Evolutionary conservation across 2,888 invertebrate genomes (phyloP), one percentile per base, ranked within the genome.

Genomic region (Junonia oenone): DNA sequence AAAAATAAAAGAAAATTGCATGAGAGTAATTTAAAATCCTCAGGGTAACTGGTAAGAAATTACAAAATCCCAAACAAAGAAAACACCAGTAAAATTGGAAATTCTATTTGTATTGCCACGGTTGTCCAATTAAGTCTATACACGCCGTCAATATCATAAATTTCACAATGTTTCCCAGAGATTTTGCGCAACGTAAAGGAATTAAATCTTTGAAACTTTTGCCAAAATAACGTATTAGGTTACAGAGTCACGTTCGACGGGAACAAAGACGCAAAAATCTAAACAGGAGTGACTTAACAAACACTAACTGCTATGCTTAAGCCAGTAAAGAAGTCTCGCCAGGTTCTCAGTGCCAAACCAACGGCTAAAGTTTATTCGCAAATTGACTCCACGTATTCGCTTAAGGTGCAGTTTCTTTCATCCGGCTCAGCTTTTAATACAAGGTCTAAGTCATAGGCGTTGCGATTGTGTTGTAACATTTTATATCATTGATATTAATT

Each of bases 321-420:
- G 70, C 73, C 70, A 68, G 74, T 70, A 76, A 76, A 76, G 68
- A 66, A 66, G 68, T 72, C 72, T 69, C 60, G 59, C 59, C 60
- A 63, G 68, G 62, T 67, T 61, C 63, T 60, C 64, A 63, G 64
- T 63, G 68, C 68, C 79, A 75, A 72, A 76, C 79, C 80, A 82
- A 86, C 83, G 78, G 76, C 72, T 68, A 73, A 86, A 88, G 74
- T 88, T 89, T 85, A 81, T 84, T 89, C 84, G 78, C 87, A 89
- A 90, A 90, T 90, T 88, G 89, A 89, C 88, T 88, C 71, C 85
- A 82, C 85, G 88, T 87, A 86, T 86, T 83, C 86, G 89, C 86
- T 84, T 81, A 79, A 86, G 82, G 77, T 87, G 89, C 88, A 89
- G 76, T 87, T 90, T 86, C 87, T 86, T 89, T 88, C 80, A 84